These are phyloP conservation scores for Melipona beecheii DNA, from an alignment of 2,888 invertebrate species.

Conservation along the genomic window DNA sequence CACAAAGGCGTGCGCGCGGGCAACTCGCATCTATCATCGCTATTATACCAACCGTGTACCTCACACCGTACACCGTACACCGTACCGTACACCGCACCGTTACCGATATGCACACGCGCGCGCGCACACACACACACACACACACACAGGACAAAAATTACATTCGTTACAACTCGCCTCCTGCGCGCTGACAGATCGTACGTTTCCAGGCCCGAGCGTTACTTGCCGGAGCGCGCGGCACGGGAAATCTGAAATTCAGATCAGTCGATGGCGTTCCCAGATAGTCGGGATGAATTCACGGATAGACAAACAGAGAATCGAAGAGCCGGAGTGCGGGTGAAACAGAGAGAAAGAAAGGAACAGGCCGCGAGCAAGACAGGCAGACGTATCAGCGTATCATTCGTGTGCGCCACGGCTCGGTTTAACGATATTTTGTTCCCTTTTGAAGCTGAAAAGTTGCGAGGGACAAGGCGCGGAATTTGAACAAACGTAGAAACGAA, in stretches of 20 bases:
- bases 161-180: slow-evolving; percentile 32
- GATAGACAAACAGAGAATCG: slow-evolving; percentile 62
- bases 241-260: slow-evolving; percentile 66
- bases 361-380: background rate
- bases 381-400: slow-evolving; percentile 44
- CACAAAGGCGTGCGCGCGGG: slow-evolving; percentile 12
- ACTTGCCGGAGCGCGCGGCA: slow-evolving; percentile 35
- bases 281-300: slow-evolving; percentile 60
- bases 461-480: background rate
- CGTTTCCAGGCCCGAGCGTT: slow-evolving; percentile 46
- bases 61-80: no score
- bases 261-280: slow-evolving; percentile 56
- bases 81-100: no score
- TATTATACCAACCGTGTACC: slow-evolving; percentile 16
- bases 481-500: background rate
- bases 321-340: slow-evolving; percentile 18
- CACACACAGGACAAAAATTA: slow-evolving; percentile 43
- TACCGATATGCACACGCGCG: no score
- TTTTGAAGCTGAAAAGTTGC: slow-evolving; percentile 17
- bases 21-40: slow-evolving; percentile 41
- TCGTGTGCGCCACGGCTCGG: slow-evolving; percentile 25
- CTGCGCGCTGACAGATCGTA: slow-evolving; percentile 50
- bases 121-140: background rate
- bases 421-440: slow-evolving; percentile 42
- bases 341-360: background rate